These are phyloP conservation scores for Rhopalosiphum nymphaeae DNA, from an alignment of 2,888 invertebrate genomes.

Conservation along the genomic window DNA sequence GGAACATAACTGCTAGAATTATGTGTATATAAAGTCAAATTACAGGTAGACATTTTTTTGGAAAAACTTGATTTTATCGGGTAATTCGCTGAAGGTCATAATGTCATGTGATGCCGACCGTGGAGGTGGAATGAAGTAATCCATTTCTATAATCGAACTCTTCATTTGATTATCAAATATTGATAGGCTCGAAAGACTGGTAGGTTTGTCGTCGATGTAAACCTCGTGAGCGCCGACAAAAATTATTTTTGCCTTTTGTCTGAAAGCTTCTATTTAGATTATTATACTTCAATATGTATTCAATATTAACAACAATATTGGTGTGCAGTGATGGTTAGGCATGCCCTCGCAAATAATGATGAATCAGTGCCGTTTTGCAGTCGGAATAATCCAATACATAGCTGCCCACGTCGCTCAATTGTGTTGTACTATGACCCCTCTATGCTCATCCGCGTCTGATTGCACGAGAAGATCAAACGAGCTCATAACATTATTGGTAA, in stretches of 20 bases:
- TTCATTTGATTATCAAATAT: slow-evolving; percentile 1
- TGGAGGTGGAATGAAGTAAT: neutral
- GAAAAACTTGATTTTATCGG: neutral
- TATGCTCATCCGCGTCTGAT: neutral
- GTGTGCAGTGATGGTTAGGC: neutral
- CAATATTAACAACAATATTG: neutral
- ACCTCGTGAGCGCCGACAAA: neutral
- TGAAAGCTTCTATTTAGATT: neutral
- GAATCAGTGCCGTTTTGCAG: neutral
- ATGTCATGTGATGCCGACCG: neutral
- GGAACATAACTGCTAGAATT: neutral
- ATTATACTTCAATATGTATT: neutral
- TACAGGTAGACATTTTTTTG: neutral
- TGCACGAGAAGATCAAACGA: neutral
- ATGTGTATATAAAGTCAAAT: neutral
- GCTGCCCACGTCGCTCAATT: neutral
- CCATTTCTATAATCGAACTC: neutral
- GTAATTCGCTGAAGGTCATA: neutral
- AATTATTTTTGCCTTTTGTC: neutral
- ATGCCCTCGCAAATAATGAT: neutral
- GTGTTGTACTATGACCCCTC: neutral
- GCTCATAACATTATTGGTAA: neutral
- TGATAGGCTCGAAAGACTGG: neutral
- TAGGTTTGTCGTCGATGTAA: neutral
- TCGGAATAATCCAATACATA: neutral